Evolutionary conservation across 2,113 vertebrate genomes (phyloP).

Genomic region (Sphaerodactylus townsendi): DNA sequence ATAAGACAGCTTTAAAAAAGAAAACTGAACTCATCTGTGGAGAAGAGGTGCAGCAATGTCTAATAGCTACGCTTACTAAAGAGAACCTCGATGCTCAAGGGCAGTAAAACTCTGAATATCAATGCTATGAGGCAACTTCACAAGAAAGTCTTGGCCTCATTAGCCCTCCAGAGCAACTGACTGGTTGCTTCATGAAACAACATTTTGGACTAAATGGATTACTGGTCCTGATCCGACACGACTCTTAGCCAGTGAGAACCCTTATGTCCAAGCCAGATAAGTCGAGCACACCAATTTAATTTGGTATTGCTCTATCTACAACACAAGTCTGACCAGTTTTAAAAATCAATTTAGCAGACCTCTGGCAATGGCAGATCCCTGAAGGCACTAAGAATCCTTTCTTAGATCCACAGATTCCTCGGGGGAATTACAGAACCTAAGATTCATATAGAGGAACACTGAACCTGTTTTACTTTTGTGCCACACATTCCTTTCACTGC

Average conservation of each 20-base stretch:
- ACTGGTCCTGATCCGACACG: too few species aligned
- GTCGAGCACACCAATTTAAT: not conserved
- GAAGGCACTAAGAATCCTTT: not conserved
- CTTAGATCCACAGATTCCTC: not conserved
- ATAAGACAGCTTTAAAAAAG: too few species aligned
- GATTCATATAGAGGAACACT: not conserved
- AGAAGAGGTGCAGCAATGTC: too few species aligned
- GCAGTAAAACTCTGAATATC: too few species aligned
- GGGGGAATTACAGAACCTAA: not conserved
- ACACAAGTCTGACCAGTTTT: not conserved
- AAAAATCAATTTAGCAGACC: not conserved
- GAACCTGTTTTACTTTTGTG: not conserved
- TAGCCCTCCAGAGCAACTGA: too few species aligned
- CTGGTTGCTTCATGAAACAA: too few species aligned
- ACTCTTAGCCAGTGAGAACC: not conserved
- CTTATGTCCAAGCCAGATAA: not conserved
- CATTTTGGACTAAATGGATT: too few species aligned
- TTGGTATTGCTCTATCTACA: not conserved
- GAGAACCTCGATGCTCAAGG: too few species aligned
- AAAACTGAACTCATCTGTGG: too few species aligned
- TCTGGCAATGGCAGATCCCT: not conserved
- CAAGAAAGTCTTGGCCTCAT: too few species aligned
- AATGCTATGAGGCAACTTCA: too few species aligned
- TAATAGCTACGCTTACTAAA: too few species aligned
- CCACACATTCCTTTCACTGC: not conserved